Conservation (phyloP, 2,113 vertebrate genomes). For the Chlorocebus sabaeus region DNA sequence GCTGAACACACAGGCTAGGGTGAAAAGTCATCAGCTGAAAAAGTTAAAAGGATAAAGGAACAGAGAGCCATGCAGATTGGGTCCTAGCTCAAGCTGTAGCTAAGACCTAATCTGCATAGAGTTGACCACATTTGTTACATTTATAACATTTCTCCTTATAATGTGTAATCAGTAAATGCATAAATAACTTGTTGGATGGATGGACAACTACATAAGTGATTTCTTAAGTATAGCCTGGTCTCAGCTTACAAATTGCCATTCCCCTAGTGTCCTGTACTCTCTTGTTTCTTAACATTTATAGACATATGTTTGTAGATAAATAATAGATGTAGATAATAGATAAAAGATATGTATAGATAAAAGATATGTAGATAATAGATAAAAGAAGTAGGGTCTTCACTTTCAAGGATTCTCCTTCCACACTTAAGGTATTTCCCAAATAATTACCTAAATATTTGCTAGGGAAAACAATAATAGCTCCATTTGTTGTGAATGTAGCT, state of each 20-base stretch:
- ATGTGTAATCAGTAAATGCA: background rate
- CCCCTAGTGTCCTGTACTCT: background rate
- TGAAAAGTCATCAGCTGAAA: conserved; percentile 12
- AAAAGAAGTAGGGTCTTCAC: background rate
- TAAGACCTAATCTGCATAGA: background rate
- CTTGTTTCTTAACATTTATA: background rate
- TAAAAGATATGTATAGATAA: background rate
- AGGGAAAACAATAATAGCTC: background rate
- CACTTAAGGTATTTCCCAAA: background rate
- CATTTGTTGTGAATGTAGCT: background rate
- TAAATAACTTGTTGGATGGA: background rate
- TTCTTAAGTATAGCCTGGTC: background rate
- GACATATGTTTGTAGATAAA: background rate
- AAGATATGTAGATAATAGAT: background rate
- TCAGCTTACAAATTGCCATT: background rate
- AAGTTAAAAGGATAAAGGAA: background rate
- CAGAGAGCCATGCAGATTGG: background rate
- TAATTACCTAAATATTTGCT: conserved; percentile 2
- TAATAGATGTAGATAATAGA: background rate
- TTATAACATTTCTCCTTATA: background rate
- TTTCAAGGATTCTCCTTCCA: background rate
- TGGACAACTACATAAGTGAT: background rate
- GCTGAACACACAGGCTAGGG: background rate
- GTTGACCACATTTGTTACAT: background rate
- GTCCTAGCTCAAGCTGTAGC: background rate